Base-by-base conservation (phyloP, 2,797 vertebrate genomes). In the Sebastes steindachneri region DNA sequence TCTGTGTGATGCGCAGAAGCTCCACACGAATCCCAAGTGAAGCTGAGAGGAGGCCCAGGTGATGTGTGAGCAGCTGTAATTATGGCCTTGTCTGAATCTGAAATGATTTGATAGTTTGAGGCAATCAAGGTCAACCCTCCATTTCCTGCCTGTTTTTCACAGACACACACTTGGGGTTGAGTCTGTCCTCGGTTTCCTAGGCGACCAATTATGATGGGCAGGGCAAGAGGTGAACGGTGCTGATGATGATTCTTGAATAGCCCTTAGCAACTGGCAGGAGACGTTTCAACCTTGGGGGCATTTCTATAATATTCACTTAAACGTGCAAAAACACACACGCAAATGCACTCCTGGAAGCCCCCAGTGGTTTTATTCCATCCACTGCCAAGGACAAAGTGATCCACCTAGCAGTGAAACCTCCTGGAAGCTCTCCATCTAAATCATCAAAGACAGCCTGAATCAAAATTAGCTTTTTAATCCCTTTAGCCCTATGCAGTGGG, bases 391-490 rank as follows among this genome's bases (percentile, higher is more conserved):
- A 91, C 86, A 85, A 89, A 85, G 63, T 31, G 53, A 87, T 82
- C 83, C 78, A 83, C 73, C 59, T 57, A 68, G 73, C 75, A 74
- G 51, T 82, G 19, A 83, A 86, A 89, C 80, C 68, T 81, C 75
- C 86, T 84, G 85, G 87, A 93, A 79, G 76, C 58, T 67, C 70
- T 89, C 83, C 82, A 83, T 89, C 80, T 74, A 78, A 89, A 84
- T 85, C 89, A 92, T 89, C 85, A 87, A 86, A 86, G 80, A 79
- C 37, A 62, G 53, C 68, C 80, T 67, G 88, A 88, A 92, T 91
- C 76, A 68, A 82, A 92, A 93, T 87, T 10, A 88, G 73, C 80
- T 80, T 78, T 88, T 88, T 92, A 92, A 94, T 93, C 89, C 83
- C 76, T 68, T 88, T 76, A 85, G 80, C 55, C 57, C 31, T 33